Evolutionary conservation across 2,888 invertebrate genomes (phyloP), one percentile per base, ranked within the genome.

Genomic region (Apamea monoglypha): DNA sequence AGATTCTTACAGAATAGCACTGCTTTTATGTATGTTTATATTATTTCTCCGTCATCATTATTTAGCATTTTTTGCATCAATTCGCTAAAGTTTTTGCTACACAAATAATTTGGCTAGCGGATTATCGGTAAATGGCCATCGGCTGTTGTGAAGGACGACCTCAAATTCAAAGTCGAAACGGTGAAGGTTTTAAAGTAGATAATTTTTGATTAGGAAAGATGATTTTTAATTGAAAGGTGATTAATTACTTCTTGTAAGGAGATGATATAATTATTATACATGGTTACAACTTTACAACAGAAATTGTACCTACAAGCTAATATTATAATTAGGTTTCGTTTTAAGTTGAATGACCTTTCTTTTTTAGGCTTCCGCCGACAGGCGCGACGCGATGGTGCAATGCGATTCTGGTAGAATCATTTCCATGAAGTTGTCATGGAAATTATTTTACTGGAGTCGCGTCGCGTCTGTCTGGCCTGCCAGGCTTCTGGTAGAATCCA

Each of bases 141-240:
- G n/a, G 59, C 25, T 66, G 61, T 69, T 80, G 72, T 80, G 40
- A 12, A 70, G n/a, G 80, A 40, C 59, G 83, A 80, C 88, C 88
- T 89, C 70, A 70, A 40, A 76, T 69, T 66, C 80, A 87, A 88
- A 77, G 86, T 76, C 83, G 77, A 72, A 59, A 59, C 50, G 50
- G 40, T 76, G 78, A 83, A 88, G 88, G 84, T 71, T 40, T 40
- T 72, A 67, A 32, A 32, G 44, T 32, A 76, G 68, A 68, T 76
- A 78, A 78, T 59, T 14, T 21, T 70, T 50, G 2, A 47, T 72
- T 47, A 40, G 56, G 36, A 8, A 47, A 64, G 47, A 56, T 25
- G 56, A 56, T 25, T 56, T 56, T 56, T 25, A 56, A 50, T 25
- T 56, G 10, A 56, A 25, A 25, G 8, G 8, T 53, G 3, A 56